Percentiles rank a stretch among this genome's conserved stretches.
These are phyloP conservation scores for Aplidium turbinatum DNA, from an alignment of 23 tunicate genomes.

Conservation along the genomic window DNA sequence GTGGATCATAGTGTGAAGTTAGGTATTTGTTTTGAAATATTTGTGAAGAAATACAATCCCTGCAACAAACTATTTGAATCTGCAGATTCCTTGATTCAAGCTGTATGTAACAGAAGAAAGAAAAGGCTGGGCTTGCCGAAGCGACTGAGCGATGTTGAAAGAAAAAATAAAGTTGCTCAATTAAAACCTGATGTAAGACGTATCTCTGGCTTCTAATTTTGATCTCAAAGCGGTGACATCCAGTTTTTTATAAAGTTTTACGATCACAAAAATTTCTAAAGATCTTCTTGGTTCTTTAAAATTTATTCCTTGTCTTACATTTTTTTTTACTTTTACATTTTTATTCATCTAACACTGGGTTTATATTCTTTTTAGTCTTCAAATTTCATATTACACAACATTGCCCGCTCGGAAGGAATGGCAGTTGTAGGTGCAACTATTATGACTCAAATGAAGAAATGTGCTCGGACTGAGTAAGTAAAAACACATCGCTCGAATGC, in stretches of 20 bases:
- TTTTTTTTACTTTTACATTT: not conserved
- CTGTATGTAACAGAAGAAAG: constrained; percentile 19
- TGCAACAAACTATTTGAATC: not conserved
- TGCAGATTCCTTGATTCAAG: not conserved
- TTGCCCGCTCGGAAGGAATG: constrained; percentile 31
- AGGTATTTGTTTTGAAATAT: too few species aligned
- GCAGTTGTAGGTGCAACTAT: constrained; percentile 56
- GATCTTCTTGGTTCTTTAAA: not conserved
- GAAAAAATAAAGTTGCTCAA: constrained; percentile 22
- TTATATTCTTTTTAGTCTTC: constrained; percentile 13
- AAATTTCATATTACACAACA: constrained; percentile 6
- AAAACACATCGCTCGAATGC: too few species aligned
- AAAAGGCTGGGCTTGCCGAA: constrained; percentile 13
- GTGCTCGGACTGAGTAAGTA: constrained; percentile 30
- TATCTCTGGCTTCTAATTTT: too few species aligned
- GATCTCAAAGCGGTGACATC: not conserved
- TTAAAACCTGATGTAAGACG: constrained; percentile 15
- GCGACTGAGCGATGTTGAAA: constrained; percentile 4
- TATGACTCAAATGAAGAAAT: constrained; percentile 45
- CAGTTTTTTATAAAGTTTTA: not conserved
- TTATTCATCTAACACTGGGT: not conserved
- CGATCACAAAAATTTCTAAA: too few species aligned
- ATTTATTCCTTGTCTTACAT: not conserved
- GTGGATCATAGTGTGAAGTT: too few species aligned
- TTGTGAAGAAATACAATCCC: too few species aligned